Conservation (phyloP, 2,113 vertebrate genomes). For the Otis tarda region DNA sequence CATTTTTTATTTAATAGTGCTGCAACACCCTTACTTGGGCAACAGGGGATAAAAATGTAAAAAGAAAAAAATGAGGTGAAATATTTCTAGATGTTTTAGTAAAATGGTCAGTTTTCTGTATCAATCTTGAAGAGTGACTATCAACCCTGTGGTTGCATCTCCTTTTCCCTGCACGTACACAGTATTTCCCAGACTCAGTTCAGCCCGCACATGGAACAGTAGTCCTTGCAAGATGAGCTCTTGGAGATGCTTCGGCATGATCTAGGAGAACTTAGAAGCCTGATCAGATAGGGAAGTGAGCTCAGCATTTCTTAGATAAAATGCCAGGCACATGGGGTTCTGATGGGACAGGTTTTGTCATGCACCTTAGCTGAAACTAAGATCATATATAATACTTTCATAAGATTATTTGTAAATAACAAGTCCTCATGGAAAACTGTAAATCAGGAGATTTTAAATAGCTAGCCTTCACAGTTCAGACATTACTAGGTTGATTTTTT, state of each 20-base stretch:
- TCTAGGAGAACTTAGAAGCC: neutral
- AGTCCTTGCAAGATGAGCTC: neutral
- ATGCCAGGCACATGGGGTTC: neutral
- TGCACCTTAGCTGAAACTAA: neutral
- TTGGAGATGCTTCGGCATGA: neutral
- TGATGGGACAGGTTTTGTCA: neutral
- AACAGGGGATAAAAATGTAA: neutral
- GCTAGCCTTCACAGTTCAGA: neutral
- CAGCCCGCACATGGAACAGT: neutral
- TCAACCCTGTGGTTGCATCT: neutral
- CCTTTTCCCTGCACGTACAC: neutral
- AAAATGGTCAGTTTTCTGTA: neutral
- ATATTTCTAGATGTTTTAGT: neutral
- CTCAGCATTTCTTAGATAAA: neutral
- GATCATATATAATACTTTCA: neutral
- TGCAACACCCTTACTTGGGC: neutral
- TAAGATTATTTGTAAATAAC: neutral
- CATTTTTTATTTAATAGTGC: neutral
- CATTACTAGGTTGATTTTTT: neutral
- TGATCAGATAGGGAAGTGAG: neutral
- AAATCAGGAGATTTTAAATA: neutral
- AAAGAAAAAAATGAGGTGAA: neutral
- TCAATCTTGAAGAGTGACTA: neutral
- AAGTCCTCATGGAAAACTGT: neutral
- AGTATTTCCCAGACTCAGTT: neutral